Conservation (phyloP, 2,888 invertebrate species). For the Helleia helle region DNA sequence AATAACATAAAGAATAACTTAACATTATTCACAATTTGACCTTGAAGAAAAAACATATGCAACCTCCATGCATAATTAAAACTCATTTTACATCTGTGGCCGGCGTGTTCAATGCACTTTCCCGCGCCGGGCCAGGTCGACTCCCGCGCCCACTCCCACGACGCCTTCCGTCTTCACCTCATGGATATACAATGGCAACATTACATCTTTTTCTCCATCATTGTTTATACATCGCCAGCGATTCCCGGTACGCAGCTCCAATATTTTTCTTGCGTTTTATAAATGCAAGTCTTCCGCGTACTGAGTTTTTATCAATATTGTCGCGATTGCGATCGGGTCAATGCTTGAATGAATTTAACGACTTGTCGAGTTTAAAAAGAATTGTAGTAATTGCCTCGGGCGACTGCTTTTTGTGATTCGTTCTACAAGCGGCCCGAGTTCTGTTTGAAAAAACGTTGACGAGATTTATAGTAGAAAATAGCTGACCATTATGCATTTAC, state of each 20-base stretch:
- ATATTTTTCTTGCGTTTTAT: slow-evolving; percentile 45
- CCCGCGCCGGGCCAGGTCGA: slow-evolving; percentile 51
- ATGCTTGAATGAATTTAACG: too few relatives aligned
- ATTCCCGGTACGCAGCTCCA: slow-evolving; percentile 54
- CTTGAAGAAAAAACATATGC: slow-evolving; percentile 7
- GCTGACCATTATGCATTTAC: neutral
- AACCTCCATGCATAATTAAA: slow-evolving; percentile 13
- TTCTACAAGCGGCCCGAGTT: too few relatives aligned
- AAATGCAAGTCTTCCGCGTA: slow-evolving; percentile 55
- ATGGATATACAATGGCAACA: slow-evolving; percentile 59
- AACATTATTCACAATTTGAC: neutral
- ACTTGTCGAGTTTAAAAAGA: neutral
- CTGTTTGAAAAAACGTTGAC: too few relatives aligned
- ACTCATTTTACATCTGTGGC: slow-evolving; percentile 18
- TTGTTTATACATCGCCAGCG: slow-evolving; percentile 50
- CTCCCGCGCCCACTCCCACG: slow-evolving; percentile 66
- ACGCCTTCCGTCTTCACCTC: slow-evolving; percentile 53
- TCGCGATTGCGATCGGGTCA: slow-evolving; percentile 11
- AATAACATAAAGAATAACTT: neutral
- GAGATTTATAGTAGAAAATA: neutral
- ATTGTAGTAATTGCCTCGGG: neutral
- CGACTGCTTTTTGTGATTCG: neutral
- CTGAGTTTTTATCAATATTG: slow-evolving; percentile 35
- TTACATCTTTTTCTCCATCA: slow-evolving; percentile 53
- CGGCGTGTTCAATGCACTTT: slow-evolving; percentile 35